These are phyloP conservation scores for Pelagia noctiluca DNA, from an alignment of 30 jellyfish, hydroid and myxozoan genomes.

Conservation along the genomic window DNA sequence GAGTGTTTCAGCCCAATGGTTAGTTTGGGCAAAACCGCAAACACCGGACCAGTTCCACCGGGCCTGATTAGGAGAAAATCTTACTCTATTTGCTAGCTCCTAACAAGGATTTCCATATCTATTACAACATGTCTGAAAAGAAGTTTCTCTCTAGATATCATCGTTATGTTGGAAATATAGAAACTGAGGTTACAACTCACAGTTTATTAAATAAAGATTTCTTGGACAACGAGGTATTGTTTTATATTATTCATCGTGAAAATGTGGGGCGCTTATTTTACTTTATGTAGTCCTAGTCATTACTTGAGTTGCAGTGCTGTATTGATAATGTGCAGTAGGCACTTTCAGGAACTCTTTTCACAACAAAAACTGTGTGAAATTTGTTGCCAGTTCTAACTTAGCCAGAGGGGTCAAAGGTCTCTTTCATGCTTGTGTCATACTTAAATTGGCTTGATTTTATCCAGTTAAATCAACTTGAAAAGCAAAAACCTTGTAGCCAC, in stretches of 20 bases:
- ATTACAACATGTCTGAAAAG: not conserved
- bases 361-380: not conserved
- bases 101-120: not conserved
- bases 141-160: constrained; percentile 43
- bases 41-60: not conserved
- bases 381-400: no score
- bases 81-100: not conserved
- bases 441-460: no score
- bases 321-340: not conserved
- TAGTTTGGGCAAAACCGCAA: not conserved
- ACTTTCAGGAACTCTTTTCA: not conserved
- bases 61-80: not conserved
- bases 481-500: no score
- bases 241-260: not conserved
- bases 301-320: not conserved
- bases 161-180: constrained; percentile 51
- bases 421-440: no score
- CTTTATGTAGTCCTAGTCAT: not conserved
- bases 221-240: constrained; percentile 43
- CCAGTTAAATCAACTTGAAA: no score
- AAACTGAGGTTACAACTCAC: constrained; percentile 47
- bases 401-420: no score
- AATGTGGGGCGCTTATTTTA: no score
- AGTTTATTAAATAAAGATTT: constrained; percentile 32
- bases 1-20: no score